These are phyloP conservation scores for Galagoides demidoff DNA, from an alignment of 2,797 vertebrate genomes.

Conservation along the genomic window DNA sequence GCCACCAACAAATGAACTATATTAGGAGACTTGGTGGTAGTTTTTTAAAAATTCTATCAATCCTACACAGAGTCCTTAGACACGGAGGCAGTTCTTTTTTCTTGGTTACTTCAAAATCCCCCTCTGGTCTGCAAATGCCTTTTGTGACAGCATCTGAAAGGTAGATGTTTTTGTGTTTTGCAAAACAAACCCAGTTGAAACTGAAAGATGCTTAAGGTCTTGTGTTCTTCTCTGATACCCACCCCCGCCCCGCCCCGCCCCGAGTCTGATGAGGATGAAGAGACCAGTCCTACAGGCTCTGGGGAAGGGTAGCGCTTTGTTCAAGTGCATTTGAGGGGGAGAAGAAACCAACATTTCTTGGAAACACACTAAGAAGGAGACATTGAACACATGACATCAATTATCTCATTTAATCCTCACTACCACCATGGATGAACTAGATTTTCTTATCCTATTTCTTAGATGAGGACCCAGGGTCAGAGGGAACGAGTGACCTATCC, in stretches of 20 bases:
- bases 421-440: not conserved
- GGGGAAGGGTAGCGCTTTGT: not conserved
- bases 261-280: not conserved
- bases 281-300: not conserved
- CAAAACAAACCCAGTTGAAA: slow-evolving; percentile 12
- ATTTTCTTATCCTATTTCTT: not conserved
- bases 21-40: not conserved
- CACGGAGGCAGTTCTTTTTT: not conserved
- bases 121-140: not conserved
- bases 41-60: not conserved
- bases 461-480: not conserved
- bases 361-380: not conserved
- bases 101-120: not conserved
- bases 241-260: not conserved
- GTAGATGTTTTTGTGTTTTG: not conserved
- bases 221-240: not conserved
- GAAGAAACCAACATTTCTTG: not conserved
- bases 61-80: not conserved
- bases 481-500: not conserved
- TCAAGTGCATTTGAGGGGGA: not conserved
- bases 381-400: not conserved
- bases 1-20: not conserved
- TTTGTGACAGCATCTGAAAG: not conserved
- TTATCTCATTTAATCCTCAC: not conserved
- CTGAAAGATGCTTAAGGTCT: not conserved